Base-by-base conservation (phyloP, 2,888 invertebrate species). In the Nemotelus pantherinus region DNA sequence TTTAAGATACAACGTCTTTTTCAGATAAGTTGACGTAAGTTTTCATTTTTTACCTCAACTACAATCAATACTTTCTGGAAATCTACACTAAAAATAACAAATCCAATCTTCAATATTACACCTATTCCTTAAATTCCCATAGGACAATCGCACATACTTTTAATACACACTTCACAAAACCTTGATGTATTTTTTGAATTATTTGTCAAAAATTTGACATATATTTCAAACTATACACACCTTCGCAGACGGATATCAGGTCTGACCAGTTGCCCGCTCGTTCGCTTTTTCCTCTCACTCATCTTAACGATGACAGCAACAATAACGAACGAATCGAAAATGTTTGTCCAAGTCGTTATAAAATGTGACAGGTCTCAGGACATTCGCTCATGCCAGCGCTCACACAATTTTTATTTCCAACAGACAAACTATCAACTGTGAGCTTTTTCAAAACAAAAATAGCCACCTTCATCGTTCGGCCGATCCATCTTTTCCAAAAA, bases 171-270 rank as follows among this genome's bases (percentile, higher is more conserved):
- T 25, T 25, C 25, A 25, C 25, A 25, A 60, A 60, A 60, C 2
- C 50, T 25, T 48, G 48, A 68, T 68, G 67, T 48, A 68, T 68
- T 68, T 68, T 68, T 68, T 68, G 67, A 68, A 68, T 68, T 50
- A 68, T 50, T 68, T 68, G 67, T 68, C 67, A 68, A 68, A 68
- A 68, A 48, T n/a, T 68, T 68, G 67, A 68, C 67, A 68, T 9
- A 48, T 1, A 25, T 68, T 68, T 68, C 50, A 47, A 25, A 48
- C 5, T 68, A 47, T 47, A 65, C 10, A 65, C 44, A 44, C 65
- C 65, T 65, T 65, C 25, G 25, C 25, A 25, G 25, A 25, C 25
- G 47, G 39, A n/a, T 10, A 45, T 44, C 65, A 65, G n/a, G 10
- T 45, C 25, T 6, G 25, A 25, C 47, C 43, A 5, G 2, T 47